Conservation (phyloP, 1,140 invertebrate species). For the Drosophila parvula region DNA sequence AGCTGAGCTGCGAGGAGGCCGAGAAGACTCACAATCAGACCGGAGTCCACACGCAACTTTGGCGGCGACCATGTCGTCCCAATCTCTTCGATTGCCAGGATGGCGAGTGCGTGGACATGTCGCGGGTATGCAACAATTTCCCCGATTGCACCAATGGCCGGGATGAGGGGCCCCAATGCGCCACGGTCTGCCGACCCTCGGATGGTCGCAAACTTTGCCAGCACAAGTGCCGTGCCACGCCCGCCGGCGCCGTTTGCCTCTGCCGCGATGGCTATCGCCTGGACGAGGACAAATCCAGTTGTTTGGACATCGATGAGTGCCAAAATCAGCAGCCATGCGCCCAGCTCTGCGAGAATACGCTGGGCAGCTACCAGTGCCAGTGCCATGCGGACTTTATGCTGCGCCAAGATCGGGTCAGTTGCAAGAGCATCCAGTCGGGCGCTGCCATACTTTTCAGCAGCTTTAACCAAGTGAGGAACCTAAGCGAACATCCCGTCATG, state of each 20-base stretch:
- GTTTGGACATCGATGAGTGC: constrained; percentile 90
- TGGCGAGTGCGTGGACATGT: constrained; percentile 85
- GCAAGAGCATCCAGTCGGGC: constrained; percentile 87
- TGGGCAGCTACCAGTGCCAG: constrained; percentile 90
- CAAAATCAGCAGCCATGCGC: constrained; percentile 88
- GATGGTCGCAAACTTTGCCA: constrained; percentile 77
- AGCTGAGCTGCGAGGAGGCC: constrained; percentile 85
- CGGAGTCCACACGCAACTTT: background rate
- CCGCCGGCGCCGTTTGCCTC: constrained; percentile 86
- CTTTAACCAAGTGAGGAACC: constrained; percentile 85
- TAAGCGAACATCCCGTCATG: constrained; percentile 80
- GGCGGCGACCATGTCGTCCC: constrained; percentile 51
- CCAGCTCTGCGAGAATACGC: constrained; percentile 90
- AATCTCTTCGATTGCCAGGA: constrained; percentile 84
- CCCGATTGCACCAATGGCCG: constrained; percentile 86
- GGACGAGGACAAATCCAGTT: constrained; percentile 84
- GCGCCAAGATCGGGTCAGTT: constrained; percentile 88
- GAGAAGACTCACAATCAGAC: constrained; percentile 19
- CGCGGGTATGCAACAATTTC: constrained; percentile 86
- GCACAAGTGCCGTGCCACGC: constrained; percentile 84
- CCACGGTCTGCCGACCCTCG: constrained; percentile 51
- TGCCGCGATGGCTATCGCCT: constrained; percentile 91
- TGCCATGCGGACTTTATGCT: constrained; percentile 88
- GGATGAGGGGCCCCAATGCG: constrained; percentile 73
- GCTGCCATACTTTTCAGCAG: constrained; percentile 85